A percentile compares a stretch with the other conserved stretches of the same genome.
Evolutionary conservation across 2,113 vertebrate genomes (phyloP).

Genomic region (Gallinago undulata): DNA sequence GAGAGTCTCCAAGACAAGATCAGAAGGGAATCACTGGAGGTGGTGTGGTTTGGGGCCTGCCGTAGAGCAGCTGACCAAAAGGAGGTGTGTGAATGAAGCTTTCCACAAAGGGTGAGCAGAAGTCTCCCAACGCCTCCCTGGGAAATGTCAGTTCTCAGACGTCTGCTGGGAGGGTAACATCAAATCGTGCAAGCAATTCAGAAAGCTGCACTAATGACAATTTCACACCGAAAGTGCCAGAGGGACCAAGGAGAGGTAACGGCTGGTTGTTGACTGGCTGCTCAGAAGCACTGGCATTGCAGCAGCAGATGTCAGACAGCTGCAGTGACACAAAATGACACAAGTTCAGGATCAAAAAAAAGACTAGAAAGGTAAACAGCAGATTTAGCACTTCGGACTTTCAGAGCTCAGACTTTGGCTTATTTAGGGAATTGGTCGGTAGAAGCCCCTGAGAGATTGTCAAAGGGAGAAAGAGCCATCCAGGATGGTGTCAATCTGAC

Average conservation of each 20-base stretch:
- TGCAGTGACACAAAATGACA: background rate
- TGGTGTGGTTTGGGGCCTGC: background rate
- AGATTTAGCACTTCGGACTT: background rate
- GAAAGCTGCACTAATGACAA: background rate
- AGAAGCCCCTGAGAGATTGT: background rate
- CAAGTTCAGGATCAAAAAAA: background rate
- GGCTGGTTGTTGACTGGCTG: background rate
- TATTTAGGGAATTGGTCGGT: background rate
- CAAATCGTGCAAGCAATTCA: background rate
- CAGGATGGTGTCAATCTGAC: background rate
- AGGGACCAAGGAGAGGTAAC: background rate
- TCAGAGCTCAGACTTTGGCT: background rate
- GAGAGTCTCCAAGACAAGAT: background rate
- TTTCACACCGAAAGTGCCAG: background rate
- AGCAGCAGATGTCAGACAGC: background rate
- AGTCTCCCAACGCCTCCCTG: background rate
- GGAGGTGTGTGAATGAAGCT: background rate
- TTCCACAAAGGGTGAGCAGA: background rate
- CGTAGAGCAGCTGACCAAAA: background rate
- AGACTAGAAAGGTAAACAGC: background rate
- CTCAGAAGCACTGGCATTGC: background rate
- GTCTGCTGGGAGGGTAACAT: background rate
- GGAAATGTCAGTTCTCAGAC: background rate
- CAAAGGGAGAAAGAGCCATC: background rate
- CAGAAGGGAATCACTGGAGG: background rate